These are phyloP conservation scores for Rhabdomys pumilio DNA, from an alignment of 2,797 vertebrate species.

Conservation along the genomic window DNA sequence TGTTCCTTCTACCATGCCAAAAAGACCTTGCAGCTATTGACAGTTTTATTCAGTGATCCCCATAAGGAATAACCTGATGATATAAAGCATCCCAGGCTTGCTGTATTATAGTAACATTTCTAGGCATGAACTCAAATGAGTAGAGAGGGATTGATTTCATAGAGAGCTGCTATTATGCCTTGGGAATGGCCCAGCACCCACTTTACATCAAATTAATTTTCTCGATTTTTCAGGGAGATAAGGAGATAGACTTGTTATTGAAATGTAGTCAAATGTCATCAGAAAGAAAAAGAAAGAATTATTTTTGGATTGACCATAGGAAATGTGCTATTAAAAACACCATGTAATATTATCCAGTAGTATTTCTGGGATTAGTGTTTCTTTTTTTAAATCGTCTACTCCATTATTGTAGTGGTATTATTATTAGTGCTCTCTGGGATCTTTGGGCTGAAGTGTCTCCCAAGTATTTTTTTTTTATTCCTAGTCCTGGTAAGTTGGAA, in stretches of 20 bases:
- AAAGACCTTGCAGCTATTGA: conserved; percentile 82
- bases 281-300: conserved; percentile 35
- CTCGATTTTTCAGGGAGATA: conserved; percentile 54
- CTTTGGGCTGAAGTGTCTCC: background rate
- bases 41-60: conserved; percentile 82
- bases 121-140: conserved; percentile 83
- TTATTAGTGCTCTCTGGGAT: background rate
- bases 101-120: conserved; percentile 11
- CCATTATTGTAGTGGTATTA: background rate
- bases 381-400: conserved; percentile 40
- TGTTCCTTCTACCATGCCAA: conserved; percentile 81
- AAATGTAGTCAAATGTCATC: background rate
- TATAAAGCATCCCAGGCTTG: conserved; percentile 58
- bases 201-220: background rate
- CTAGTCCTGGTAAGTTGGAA: background rate
- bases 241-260: background rate
- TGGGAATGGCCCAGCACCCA: background rate
- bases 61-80: conserved; percentile 82
- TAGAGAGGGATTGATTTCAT: conserved; percentile 85
- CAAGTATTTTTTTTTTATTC: background rate
- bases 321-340: conserved; percentile 35
- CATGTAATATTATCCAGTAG: background rate
- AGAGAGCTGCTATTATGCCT: conserved; percentile 31
- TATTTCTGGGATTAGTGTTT: background rate
- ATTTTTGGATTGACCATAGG: conserved; percentile 26